Base-by-base conservation (phyloP, 2,797 vertebrate genomes). In the Schizopygopsis malacanthus region DNA sequence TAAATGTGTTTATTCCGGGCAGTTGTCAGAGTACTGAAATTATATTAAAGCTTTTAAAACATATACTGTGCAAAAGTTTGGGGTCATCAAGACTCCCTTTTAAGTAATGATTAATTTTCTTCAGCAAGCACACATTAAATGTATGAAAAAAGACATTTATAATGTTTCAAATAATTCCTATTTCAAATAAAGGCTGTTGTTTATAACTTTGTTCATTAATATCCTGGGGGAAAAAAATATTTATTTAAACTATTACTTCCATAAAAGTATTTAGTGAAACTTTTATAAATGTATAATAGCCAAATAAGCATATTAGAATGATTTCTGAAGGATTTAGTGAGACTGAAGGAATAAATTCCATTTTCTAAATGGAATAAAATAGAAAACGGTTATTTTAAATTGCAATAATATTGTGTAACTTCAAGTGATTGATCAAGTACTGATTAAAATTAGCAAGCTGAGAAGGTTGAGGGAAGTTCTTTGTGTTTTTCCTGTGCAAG, bases 1-100 rank as follows among this genome's bases (percentile, higher is more conserved):
- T 82, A 18, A 59, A 82, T 72, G 4, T 33, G 54, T 82, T 83
- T 75, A 47, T 73, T 72, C 81, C 13, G 18, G 39, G 69, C 39
- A 47, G 56, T 73, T 83, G 54, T 75, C 54, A 75, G 18, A 28
- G 12, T 33, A 39, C 71, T 75, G 81, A 47, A 72, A 83, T 63
- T 37, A 56, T 56, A 73, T 47, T 73, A n/a, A 54, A 82, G 15
- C 37, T 10, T 56, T 69, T 18, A 16, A 25, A 22, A 61, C 11
- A 11, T 16, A 63, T 41, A 41, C 37, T 70, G 37, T 70, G 41
- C 16, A 70, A 41, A 41, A 18, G 67, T 70, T 70, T 70, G 9
- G 67, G 37, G 18, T 41, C 8, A 70, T 18, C 18, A 5, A 70
- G 37, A 70, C 7, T 20, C 6, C 20, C 18, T 69, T 69, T 69